phyloP scores from a whole-genome alignment of 2,797 vertebrate genomes.

The Melanogrammus aeglefinus region DNA sequence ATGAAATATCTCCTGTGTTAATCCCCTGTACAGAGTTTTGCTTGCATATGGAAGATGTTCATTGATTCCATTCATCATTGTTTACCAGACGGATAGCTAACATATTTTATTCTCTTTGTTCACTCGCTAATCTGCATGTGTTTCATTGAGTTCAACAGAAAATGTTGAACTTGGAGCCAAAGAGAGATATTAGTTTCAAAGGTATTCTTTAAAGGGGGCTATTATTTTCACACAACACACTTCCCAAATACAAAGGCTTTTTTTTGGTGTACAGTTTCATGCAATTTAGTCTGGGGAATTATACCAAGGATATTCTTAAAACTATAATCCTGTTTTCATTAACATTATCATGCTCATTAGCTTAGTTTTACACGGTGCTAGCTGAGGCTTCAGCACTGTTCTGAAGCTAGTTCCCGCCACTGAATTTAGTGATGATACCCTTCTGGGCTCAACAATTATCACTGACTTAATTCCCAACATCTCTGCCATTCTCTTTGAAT shows the following conservation, averaged over 20 bases:
- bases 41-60: not conserved
- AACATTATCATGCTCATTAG: not conserved
- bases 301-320: not conserved
- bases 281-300: not conserved
- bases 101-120: not conserved
- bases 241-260: not conserved
- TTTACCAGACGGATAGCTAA: not conserved
- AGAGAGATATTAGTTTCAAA: not conserved
- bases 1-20: not conserved
- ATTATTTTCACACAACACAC: not conserved
- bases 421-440: not conserved
- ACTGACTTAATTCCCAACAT: slow-evolving; percentile 5
- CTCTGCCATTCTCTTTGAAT: slow-evolving; percentile 1
- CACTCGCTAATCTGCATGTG: not conserved
- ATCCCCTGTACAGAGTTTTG: too few species aligned
- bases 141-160: not conserved
- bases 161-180: not conserved
- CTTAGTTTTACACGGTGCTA: not conserved
- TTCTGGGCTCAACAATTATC: not conserved
- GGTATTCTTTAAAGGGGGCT: not conserved
- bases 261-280: not conserved
- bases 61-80: not conserved
- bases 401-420: not conserved
- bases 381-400: not conserved
- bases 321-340: not conserved